Base-by-base conservation (phyloP, 2,888 invertebrate species). In the Fabriciana adippe region DNA sequence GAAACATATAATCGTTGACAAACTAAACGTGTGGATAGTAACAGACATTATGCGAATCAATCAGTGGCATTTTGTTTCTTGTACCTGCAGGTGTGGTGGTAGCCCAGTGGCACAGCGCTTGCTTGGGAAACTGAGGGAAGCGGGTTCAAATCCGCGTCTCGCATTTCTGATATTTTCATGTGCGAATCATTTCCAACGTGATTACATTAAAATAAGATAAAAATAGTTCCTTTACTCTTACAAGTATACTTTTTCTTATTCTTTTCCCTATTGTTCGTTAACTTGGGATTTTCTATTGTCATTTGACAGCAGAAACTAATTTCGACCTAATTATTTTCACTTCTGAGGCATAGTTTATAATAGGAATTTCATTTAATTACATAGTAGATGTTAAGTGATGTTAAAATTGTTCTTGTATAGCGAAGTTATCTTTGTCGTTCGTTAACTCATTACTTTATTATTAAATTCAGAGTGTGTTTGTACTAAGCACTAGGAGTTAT, bases 391-490 rank as follows among this genome's bases (percentile, higher is more conserved):
- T 26, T 47, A 59, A 59, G n/a, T 48, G 47, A 26, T 59, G 47
- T 26, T 48, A n/a, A 47, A 59, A 26, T 47, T 31, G 35, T 11
- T 41, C 35, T n/a, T 47, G 57, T 47, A 15, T 15, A 48, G 31
- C 16, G 47, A 59, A 26, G 47, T n/a, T 59, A 45, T n/a, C 21
- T 47, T 48, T 48, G 45, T 59, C 47, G 47, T 31, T 47, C n/a
- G 26, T n/a, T 47, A 45, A 45, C 56, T 57, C 45, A 57, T 57
- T 57, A 21, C 2, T 26, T 47, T 47, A 47, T 59, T 47, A 59
- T 59, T 59, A 59, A 59, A 31, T 59, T 59, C 26, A 41, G n/a
- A 11, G 26, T 59, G 26, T 48, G 47, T 57, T 59, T 59, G 48
- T 59, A n/a, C 26, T n/a, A n/a, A 48, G 31, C 11, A 26, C 26